Conservation (phyloP, 2,113 vertebrate genomes). For the Haplochromis vanheusdeni region DNA sequence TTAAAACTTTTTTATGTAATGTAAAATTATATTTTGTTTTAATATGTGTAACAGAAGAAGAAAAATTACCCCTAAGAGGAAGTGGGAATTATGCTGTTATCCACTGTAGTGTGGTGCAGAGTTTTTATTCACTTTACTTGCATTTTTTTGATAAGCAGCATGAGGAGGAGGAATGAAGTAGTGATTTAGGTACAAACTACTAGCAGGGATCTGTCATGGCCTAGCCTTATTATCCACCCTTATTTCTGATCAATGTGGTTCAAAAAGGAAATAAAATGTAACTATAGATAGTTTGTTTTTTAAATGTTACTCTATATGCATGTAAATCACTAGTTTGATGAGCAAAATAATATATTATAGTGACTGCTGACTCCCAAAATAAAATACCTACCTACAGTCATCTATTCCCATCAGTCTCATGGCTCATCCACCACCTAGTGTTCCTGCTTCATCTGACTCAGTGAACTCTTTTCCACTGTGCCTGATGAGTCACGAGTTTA, state of each 20-base stretch:
- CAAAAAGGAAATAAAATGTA: neutral
- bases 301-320: neutral
- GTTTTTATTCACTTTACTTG: neutral
- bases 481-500: constrained; percentile 60
- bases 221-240: neutral
- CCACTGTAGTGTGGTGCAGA: neutral
- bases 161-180: neutral
- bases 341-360: neutral
- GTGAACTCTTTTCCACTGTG: constrained; percentile 39
- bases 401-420: constrained; percentile 26
- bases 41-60: neutral
- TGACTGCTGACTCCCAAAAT: neutral
- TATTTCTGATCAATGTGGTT: neutral
- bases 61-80: neutral
- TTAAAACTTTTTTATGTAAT: no score
- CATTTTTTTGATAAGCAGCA: neutral
- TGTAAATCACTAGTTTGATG: neutral
- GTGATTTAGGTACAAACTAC: accelerated
- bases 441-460: constrained; percentile 54
- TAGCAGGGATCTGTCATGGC: neutral
- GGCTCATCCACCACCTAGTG: constrained; percentile 31
- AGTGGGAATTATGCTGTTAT: neutral
- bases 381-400: constrained; percentile 29
- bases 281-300: neutral
- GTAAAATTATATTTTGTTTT: no score